These are phyloP conservation scores for Paralinhomoeus sp. DNA, from an alignment of 2,888 invertebrate species.

Conservation along the genomic window DNA sequence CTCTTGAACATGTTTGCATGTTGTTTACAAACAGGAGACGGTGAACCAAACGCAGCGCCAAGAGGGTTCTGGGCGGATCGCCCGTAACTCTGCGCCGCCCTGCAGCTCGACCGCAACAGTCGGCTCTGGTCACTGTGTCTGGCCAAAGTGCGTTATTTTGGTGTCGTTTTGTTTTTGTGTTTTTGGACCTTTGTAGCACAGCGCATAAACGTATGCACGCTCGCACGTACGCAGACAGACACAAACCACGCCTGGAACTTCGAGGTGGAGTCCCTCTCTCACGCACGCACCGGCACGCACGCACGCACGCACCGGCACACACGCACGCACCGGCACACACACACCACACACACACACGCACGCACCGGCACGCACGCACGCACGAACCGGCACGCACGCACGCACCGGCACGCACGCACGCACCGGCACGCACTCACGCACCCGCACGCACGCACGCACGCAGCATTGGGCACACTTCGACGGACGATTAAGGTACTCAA, in stretches of 20 bases:
- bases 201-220: neutral
- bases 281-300: too few relatives aligned
- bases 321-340: too few relatives aligned
- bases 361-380: too few relatives aligned
- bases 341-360: too few relatives aligned
- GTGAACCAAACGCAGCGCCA: neutral
- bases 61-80: neutral
- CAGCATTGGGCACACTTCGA: neutral
- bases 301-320: too few relatives aligned
- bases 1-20: too few relatives aligned
- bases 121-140: neutral
- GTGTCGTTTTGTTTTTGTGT: neutral
- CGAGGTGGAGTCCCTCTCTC: neutral
- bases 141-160: neutral
- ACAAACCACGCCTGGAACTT: neutral
- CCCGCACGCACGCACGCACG: too few relatives aligned
- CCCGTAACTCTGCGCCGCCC: neutral
- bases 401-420: too few relatives aligned
- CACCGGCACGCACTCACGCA: too few relatives aligned
- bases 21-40: neutral
- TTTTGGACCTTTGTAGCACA: too few relatives aligned
- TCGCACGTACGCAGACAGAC: neutral
- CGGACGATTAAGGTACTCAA: neutral
- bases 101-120: neutral
- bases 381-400: too few relatives aligned